A percentile compares a stretch with the other conserved stretches of the same genome.
These are phyloP conservation scores for Saguinus midas DNA, from an alignment of 2,113 vertebrate species.

Conservation along the genomic window DNA sequence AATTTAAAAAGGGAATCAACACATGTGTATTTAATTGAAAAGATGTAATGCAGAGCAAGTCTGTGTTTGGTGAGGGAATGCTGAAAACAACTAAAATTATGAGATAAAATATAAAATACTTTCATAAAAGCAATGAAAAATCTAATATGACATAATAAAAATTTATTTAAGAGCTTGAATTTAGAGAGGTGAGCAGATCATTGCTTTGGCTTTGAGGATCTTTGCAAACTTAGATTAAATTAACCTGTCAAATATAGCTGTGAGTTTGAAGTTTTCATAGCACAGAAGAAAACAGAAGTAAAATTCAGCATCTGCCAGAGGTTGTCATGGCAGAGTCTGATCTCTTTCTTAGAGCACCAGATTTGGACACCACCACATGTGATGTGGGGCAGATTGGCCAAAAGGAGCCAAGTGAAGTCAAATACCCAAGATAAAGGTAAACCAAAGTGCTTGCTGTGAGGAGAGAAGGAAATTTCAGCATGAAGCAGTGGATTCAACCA, in stretches of 20 bases:
- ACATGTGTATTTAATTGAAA: slow-evolving; percentile 2
- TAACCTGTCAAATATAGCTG: background rate
- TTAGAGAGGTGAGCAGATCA: background rate
- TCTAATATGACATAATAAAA: background rate
- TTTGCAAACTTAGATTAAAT: slow-evolving; percentile 5
- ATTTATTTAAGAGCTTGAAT: background rate
- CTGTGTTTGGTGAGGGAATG: background rate
- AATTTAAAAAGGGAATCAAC: background rate
- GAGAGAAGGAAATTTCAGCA: background rate
- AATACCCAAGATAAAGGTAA: background rate
- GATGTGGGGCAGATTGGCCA: background rate
- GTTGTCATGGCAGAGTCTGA: background rate
- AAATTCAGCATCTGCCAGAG: background rate
- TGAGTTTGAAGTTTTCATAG: background rate
- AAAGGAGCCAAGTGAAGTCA: background rate
- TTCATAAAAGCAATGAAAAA: background rate
- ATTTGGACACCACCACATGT: background rate
- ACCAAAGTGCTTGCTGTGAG: background rate
- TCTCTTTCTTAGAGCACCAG: background rate
- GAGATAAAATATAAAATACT: background rate
- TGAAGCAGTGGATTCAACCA: background rate
- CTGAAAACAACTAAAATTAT: background rate
- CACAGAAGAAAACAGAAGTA: background rate
- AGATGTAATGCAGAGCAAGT: background rate
- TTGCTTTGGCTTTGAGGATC: background rate